phyloP scores from a whole-genome alignment of 2,797 vertebrate genomes.

The Hyperoplus immaculatus region DNA sequence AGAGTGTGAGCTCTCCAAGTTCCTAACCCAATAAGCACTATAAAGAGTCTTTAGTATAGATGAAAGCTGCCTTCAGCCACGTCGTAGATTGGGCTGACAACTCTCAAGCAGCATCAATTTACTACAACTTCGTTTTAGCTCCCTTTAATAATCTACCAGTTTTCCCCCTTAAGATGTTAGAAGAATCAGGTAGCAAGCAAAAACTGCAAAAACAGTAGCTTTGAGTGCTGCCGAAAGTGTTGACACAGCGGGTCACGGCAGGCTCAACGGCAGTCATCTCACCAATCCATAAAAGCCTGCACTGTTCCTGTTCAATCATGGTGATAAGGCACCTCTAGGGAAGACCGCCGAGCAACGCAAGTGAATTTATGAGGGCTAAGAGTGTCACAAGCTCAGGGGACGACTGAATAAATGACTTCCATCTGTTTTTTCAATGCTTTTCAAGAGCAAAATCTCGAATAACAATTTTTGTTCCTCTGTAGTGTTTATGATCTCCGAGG shows the following conservation, averaged over 20 bases:
- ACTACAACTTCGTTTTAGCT: slow-evolving; percentile 52
- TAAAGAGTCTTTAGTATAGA: slow-evolving; percentile 58
- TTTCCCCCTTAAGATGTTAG: slow-evolving; percentile 44
- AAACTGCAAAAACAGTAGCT: slow-evolving; percentile 17
- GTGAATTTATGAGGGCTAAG: slow-evolving; percentile 42
- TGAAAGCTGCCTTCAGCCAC: slow-evolving; percentile 60
- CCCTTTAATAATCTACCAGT: slow-evolving; percentile 68
- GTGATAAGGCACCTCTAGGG: slow-evolving; percentile 32
- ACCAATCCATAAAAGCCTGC: slow-evolving; percentile 45
- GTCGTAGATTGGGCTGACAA: slow-evolving; percentile 36
- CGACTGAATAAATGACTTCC: not conserved
- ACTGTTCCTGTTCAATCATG: slow-evolving; percentile 34
- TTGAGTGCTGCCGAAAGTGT: slow-evolving; percentile 30
- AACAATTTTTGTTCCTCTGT: slow-evolving; percentile 14
- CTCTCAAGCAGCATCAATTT: slow-evolving; percentile 43
- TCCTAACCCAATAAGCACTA: slow-evolving; percentile 48
- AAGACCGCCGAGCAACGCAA: slow-evolving; percentile 6
- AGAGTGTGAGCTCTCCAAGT: slow-evolving; percentile 32
- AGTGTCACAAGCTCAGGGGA: slow-evolving; percentile 30
- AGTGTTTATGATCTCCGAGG: slow-evolving; percentile 45
- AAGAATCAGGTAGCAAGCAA: slow-evolving; percentile 21
- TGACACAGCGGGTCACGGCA: slow-evolving; percentile 34
- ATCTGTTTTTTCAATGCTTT: slow-evolving; percentile 43
- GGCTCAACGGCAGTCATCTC: slow-evolving; percentile 29
- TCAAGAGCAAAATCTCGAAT: slow-evolving; percentile 37